phyloP scores from a whole-genome alignment of 2,888 invertebrate species.

The Amblyteles armatorius region DNA sequence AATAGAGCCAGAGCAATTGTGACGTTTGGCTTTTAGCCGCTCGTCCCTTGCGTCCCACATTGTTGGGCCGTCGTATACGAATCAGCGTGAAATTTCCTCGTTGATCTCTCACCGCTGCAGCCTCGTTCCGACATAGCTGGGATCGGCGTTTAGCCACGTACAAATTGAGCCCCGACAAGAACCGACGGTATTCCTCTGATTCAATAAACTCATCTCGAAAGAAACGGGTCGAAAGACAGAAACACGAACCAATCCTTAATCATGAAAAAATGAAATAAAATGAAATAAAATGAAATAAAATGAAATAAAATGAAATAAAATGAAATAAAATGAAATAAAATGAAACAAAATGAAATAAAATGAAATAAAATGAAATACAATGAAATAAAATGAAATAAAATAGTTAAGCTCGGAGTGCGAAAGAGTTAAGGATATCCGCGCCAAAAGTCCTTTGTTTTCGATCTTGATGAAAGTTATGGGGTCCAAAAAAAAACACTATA shows the following conservation, averaged over 20 bases:
- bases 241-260: background rate
- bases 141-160: background rate
- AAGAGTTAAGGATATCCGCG: no score
- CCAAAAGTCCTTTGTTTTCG: no score
- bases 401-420: no score
- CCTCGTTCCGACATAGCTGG: background rate
- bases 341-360: no score
- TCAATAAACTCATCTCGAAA: background rate
- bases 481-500: no score
- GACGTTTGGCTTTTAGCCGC: conserved; percentile 73
- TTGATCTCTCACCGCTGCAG: conserved; percentile 41
- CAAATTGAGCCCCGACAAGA: background rate
- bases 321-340: no score
- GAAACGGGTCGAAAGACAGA: background rate
- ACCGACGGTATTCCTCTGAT: conserved; percentile 21
- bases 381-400: no score
- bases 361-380: no score
- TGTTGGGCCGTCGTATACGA: conserved; percentile 62
- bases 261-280: no score
- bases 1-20: conserved; percentile 69
- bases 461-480: no score
- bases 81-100: conserved; percentile 70
- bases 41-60: conserved; percentile 67
- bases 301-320: no score
- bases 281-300: no score